phyloP scores from a whole-genome alignment of 2,797 vertebrate species.

The Bufotes viridis region DNA sequence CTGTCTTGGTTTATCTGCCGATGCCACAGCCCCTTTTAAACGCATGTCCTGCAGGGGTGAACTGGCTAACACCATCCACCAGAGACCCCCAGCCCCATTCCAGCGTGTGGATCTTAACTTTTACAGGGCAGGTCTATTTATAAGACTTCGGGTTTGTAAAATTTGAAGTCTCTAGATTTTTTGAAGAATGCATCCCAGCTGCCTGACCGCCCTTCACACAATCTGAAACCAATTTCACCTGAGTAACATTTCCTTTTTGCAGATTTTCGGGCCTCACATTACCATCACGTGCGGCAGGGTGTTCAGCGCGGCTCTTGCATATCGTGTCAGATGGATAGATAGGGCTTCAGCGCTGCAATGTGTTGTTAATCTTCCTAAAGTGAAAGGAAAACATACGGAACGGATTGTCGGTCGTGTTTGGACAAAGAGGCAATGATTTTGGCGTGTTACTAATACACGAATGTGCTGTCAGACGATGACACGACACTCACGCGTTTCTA shows the following conservation, averaged over 20 bases:
- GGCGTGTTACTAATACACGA: slow-evolving; percentile 39
- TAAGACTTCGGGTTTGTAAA: slow-evolving; percentile 44
- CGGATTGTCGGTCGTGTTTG: slow-evolving; percentile 36
- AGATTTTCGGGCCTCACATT: slow-evolving; percentile 59
- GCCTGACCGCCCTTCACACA: slow-evolving; percentile 49
- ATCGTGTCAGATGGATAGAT: slow-evolving; percentile 38
- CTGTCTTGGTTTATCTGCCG: too few relatives aligned
- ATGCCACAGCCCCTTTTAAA: too few relatives aligned
- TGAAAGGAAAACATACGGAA: slow-evolving; percentile 45
- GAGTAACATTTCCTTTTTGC: slow-evolving; percentile 59
- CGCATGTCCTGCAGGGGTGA: too few relatives aligned
- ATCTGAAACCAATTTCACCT: slow-evolving; percentile 65
- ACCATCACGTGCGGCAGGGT: slow-evolving; percentile 49
- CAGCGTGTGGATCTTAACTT: background rate
- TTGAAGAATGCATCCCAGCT: slow-evolving; percentile 64
- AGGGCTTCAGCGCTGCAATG: slow-evolving; percentile 33
- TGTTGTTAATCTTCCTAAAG: slow-evolving; percentile 51
- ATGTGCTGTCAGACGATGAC: slow-evolving; percentile 31
- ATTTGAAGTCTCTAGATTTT: slow-evolving; percentile 40
- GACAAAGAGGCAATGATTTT: slow-evolving; percentile 29
- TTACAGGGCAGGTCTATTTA: slow-evolving; percentile 35
- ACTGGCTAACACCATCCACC: background rate
- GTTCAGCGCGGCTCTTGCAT: slow-evolving; percentile 25
- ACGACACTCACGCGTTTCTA: slow-evolving; percentile 36
- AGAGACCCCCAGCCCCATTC: background rate